phyloP scores from a whole-genome alignment of 2,797 vertebrate species.

The Aplochiton taeniatus region DNA sequence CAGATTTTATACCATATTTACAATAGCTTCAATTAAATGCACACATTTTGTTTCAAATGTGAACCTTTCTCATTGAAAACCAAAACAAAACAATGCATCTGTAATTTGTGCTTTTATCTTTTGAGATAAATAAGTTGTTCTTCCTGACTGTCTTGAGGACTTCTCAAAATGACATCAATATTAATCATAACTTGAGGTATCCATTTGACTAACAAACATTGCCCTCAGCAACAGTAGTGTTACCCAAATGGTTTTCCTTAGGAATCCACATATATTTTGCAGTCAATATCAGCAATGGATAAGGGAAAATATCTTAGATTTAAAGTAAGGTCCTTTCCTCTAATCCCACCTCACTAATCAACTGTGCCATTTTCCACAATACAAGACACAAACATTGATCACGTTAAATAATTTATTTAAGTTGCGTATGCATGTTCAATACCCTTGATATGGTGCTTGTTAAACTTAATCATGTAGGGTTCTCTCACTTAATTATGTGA shows the following conservation, averaged over 20 bases:
- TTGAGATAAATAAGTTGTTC: not conserved
- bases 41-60: not conserved
- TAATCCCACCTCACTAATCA: not conserved
- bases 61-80: not conserved
- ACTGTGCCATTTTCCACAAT: conserved; percentile 1
- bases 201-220: conserved; percentile 31
- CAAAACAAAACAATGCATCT: not conserved
- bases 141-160: not conserved
- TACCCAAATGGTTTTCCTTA: conserved; percentile 17
- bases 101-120: conserved; percentile 36
- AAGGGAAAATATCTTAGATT: not conserved
- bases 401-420: no score
- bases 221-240: conserved; percentile 11
- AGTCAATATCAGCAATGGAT: no score
- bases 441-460: no score
- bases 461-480: no score
- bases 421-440: not conserved
- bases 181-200: conserved; percentile 46
- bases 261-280: not conserved
- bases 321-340: not conserved
- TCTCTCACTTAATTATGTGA: no score
- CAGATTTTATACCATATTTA: conserved; percentile 4
- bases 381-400: no score
- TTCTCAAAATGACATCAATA: conserved; percentile 31
- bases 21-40: conserved; percentile 16